These are phyloP conservation scores for Aplidium turbinatum DNA, from an alignment of 23 tunicate species.

Conservation along the genomic window DNA sequence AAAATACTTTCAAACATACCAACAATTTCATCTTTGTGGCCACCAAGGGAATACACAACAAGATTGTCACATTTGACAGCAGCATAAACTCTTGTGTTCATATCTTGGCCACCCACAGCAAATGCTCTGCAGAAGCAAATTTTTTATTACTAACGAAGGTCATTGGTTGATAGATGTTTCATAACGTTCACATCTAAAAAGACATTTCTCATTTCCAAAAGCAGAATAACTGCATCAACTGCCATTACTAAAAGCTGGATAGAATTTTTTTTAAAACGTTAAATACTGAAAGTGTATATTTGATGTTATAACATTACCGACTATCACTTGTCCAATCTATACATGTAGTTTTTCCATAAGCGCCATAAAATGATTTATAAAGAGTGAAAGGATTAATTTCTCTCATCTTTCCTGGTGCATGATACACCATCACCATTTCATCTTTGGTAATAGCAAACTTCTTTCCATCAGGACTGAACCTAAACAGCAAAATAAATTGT, in stretches of 20 bases:
- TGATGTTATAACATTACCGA: conserved; percentile 32
- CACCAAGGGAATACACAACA: conserved; percentile 51
- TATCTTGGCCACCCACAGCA: conserved; percentile 74
- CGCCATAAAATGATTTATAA: conserved; percentile 58
- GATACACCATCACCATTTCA: conserved; percentile 43
- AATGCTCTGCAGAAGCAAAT: conserved; percentile 34
- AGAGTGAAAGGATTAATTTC: conserved; percentile 66
- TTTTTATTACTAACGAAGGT: neutral
- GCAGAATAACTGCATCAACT: neutral
- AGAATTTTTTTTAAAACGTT: neutral
- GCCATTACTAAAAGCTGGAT: neutral
- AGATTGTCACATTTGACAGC: conserved; percentile 42
- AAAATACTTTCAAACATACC: conserved; percentile 14
- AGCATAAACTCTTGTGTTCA: conserved; percentile 65
- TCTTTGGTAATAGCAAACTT: conserved; percentile 75
- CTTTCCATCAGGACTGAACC: conserved; percentile 80
- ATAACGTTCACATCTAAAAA: neutral
- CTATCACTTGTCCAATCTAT: conserved; percentile 87
- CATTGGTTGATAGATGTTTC: neutral
- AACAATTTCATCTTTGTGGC: conserved; percentile 79
- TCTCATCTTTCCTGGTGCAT: conserved; percentile 72
- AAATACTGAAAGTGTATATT: neutral
- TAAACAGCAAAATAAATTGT: conserved; percentile 1
- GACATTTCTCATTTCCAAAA: neutral
- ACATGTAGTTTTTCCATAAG: conserved; percentile 50